Percentiles rank a stretch among this genome's conserved stretches.
Evolutionary conservation across 2,113 vertebrate species (phyloP).

Genomic region (Gallinago media): DNA sequence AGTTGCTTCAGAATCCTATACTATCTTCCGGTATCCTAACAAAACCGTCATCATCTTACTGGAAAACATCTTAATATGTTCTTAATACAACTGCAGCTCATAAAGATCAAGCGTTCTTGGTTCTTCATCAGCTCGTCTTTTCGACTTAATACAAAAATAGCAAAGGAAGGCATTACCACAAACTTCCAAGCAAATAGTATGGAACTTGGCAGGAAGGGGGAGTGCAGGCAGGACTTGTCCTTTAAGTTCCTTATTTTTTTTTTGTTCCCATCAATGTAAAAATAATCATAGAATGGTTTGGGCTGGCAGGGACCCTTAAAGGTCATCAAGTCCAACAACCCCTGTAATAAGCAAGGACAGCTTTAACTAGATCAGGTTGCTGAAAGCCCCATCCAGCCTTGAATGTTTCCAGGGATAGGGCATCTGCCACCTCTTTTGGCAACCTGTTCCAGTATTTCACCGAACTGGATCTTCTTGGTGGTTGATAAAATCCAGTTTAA

Average conservation of each 20-base stretch:
- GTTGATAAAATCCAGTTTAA: neutral
- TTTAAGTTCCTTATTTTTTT: neutral
- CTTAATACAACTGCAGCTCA: neutral
- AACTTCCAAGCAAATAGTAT: neutral
- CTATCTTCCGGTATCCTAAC: neutral
- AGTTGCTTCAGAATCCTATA: neutral
- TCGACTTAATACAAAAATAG: neutral
- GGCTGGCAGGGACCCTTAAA: neutral
- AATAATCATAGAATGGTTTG: neutral
- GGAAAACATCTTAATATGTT: neutral
- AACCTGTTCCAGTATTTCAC: neutral
- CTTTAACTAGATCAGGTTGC: neutral
- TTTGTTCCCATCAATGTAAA: neutral
- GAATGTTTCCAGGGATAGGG: neutral
- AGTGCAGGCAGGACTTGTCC: neutral
- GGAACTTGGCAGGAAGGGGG: fast-evolving
- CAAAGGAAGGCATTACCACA: neutral
- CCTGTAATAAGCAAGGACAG: neutral
- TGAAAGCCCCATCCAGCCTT: neutral
- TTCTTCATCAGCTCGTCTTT: neutral
- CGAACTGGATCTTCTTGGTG: neutral
- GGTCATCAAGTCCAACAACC: neutral
- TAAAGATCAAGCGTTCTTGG: neutral
- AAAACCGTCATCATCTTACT: neutral
- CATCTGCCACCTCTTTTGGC: neutral